These are phyloP conservation scores for Mesitornis unicolor DNA, from an alignment of 2,113 vertebrate genomes.

Conservation along the genomic window DNA sequence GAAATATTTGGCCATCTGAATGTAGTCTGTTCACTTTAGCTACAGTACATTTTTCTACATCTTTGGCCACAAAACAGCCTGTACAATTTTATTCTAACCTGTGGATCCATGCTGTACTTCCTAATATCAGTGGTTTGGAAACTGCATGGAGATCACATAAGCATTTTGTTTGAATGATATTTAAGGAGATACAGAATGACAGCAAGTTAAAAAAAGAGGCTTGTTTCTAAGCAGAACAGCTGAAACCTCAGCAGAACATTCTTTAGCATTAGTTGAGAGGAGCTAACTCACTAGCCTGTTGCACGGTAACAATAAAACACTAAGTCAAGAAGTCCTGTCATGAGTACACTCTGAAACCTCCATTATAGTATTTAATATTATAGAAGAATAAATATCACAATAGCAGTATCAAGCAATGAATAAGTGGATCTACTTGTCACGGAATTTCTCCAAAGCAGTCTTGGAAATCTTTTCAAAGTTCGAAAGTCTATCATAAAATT, in stretches of 20 bases:
- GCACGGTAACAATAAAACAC: not conserved
- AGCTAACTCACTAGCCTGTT: not conserved
- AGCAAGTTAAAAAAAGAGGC: not conserved
- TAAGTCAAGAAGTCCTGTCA: not conserved
- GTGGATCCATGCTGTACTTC: not conserved
- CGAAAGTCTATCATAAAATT: not conserved
- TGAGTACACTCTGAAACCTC: not conserved
- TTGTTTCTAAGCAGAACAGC: not conserved
- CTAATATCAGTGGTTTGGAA: not conserved
- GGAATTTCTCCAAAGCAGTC: not conserved
- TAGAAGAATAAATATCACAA: not conserved
- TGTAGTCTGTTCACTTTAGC: not conserved
- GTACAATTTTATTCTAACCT: not conserved
- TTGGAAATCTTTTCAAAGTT: not conserved
- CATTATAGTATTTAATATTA: not conserved
- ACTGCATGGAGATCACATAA: not conserved
- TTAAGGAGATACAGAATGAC: not conserved
- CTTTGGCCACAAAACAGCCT: not conserved
- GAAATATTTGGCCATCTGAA: not conserved
- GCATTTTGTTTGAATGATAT: rapidly evolving
- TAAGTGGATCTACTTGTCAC: not conserved
- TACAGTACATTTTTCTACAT: not conserved
- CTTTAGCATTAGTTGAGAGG: not conserved
- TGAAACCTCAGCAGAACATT: not conserved
- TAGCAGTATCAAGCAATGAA: not conserved